Percentiles rank a stretch among this genome's conserved stretches.
These are phyloP conservation scores for Myiotriccus ornatus DNA, from an alignment of 2,797 vertebrate genomes.

Conservation along the genomic window DNA sequence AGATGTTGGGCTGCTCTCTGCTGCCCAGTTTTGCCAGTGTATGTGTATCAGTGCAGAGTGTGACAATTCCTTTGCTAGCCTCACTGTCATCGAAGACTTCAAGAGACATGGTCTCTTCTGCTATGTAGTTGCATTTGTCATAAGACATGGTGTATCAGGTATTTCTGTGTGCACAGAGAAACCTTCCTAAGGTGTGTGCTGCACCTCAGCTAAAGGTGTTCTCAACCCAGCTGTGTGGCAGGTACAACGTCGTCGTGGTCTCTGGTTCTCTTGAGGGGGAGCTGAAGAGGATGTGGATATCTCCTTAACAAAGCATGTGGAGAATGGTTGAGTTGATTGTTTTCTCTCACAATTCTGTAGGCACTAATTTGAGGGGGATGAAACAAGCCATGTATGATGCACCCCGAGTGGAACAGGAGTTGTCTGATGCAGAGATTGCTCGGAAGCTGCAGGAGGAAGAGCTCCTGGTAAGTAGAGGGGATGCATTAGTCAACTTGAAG, in stretches of 20 bases:
- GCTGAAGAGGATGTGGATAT: not conserved
- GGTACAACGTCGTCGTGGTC: fast-evolving
- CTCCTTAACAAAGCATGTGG: not conserved
- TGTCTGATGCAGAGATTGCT: conserved; percentile 92
- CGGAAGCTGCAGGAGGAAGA: conserved; percentile 92
- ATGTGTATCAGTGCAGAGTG: not conserved
- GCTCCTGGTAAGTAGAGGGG: conserved; percentile 80
- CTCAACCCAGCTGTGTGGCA: not conserved
- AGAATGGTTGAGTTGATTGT: not conserved
- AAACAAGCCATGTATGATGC: conserved; percentile 77
- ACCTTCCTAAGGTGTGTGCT: not conserved
- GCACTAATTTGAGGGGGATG: conserved; percentile 67
- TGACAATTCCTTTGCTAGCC: not conserved
- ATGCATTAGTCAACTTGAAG: not conserved
- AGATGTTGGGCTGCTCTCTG: not conserved
- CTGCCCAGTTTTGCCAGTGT: not conserved
- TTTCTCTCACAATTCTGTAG: conserved; percentile 64
- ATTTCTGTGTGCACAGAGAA: not conserved
- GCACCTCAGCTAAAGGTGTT: not conserved
- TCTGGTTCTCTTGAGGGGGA: not conserved
- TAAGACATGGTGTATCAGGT: not conserved
- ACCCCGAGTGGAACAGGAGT: conserved; percentile 79
- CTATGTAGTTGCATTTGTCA: not conserved
- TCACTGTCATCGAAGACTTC: not conserved
- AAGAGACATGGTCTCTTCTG: not conserved